Evolutionary conservation across 2,797 vertebrate genomes (phyloP).

Genomic region (Pteropus rufus): DNA sequence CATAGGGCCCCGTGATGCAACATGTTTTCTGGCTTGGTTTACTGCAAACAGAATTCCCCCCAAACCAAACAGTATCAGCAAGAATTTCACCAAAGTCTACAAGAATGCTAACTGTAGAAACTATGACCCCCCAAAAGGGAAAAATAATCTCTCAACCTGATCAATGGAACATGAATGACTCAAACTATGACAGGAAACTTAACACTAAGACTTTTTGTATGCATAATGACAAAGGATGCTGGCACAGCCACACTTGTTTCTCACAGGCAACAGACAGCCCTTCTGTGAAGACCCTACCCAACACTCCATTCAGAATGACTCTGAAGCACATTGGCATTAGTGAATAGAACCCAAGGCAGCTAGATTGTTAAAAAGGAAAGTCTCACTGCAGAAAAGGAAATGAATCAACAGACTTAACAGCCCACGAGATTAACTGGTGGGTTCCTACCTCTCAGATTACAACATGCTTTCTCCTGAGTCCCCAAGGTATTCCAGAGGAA

Average conservation of each 20-base stretch:
- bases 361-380: background rate
- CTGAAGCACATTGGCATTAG: background rate
- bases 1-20: background rate
- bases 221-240: background rate
- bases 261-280: fast-evolving
- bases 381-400: background rate
- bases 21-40: background rate
- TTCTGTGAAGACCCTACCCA: background rate
- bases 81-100: background rate
- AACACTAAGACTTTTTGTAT: background rate
- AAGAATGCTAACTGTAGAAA: background rate
- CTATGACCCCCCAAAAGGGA: background rate
- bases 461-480: background rate
- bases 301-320: background rate
- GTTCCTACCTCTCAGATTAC: background rate
- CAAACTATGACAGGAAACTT: background rate
- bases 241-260: background rate
- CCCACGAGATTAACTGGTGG: background rate
- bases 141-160: background rate
- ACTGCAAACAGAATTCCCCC: background rate
- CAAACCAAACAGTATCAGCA: background rate
- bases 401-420: background rate
- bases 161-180: background rate
- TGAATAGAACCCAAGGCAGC: background rate
- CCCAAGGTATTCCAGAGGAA: background rate